Evolutionary conservation across 2,888 invertebrate genomes (phyloP).

Genomic region (Prosopocoilus inquinatus): DNA sequence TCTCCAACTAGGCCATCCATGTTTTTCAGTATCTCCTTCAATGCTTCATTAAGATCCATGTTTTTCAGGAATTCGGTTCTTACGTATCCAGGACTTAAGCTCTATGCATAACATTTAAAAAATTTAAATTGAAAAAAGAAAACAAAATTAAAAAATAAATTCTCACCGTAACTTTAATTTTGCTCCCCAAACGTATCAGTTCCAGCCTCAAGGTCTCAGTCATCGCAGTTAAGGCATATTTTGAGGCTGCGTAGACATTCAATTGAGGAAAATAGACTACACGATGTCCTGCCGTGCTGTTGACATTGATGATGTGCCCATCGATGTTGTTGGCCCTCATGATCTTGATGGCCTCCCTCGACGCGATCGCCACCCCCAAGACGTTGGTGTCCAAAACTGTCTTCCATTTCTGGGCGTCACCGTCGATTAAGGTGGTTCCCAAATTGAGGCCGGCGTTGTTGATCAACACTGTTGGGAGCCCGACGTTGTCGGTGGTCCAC

Average conservation of each 20-base stretch:
- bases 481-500: slow-evolving; percentile 3
- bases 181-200: background rate
- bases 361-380: background rate
- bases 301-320: slow-evolving; percentile 14
- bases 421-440: background rate
- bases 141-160: background rate
- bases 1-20: background rate
- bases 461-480: slow-evolving; percentile 2
- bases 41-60: background rate
- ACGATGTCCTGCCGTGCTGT: slow-evolving; percentile 9
- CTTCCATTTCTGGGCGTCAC: slow-evolving; percentile 7
- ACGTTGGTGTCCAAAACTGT: slow-evolving; percentile 13
- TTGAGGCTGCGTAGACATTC: background rate
- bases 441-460: slow-evolving; percentile 4
- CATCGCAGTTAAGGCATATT: background rate
- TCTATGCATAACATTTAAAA: background rate
- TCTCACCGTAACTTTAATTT: slow-evolving; percentile 1
- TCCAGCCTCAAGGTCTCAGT: slow-evolving; percentile 2
- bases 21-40: background rate
- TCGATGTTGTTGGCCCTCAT: slow-evolving; percentile 8
- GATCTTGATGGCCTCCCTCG: slow-evolving; percentile 7
- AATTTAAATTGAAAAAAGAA: background rate
- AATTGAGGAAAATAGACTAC: background rate
- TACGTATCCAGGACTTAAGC: background rate
- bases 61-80: slow-evolving; percentile 1